Conservation (phyloP, 2,888 invertebrate genomes). For the Lasioglossum marginatum region DNA sequence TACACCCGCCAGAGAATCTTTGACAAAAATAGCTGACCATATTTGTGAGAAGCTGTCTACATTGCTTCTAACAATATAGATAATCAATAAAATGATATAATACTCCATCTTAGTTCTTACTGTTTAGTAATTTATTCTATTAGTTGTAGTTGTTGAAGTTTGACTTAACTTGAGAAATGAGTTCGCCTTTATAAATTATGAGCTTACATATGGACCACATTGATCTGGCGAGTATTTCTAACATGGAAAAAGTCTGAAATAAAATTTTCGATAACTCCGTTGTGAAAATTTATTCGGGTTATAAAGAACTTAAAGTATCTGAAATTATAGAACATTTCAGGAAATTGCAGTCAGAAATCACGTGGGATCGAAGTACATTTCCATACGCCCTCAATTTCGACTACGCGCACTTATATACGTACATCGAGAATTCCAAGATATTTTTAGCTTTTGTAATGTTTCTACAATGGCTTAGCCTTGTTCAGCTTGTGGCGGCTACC, state of each 20-base stretch:
- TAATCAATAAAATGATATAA: background rate
- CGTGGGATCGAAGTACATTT: background rate
- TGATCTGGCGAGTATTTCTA: background rate
- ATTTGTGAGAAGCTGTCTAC: background rate
- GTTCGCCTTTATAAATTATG: background rate
- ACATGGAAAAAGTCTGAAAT: background rate
- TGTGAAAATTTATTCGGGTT: background rate
- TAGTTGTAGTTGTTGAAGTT: too few relatives aligned
- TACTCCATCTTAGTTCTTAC: background rate
- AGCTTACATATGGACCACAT: background rate
- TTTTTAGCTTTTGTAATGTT: background rate
- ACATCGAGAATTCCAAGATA: background rate
- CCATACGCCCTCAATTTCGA: conserved; percentile 6
- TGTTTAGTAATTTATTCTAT: background rate
- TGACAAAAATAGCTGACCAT: background rate
- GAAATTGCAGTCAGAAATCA: background rate
- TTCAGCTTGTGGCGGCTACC: background rate
- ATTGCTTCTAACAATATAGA: background rate
- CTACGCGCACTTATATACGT: background rate
- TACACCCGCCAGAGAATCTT: background rate
- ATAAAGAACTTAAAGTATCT: background rate
- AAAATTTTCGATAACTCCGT: background rate
- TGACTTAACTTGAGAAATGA: background rate
- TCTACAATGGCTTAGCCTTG: background rate
- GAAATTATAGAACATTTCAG: background rate